phyloP scores from a whole-genome alignment of 2,888 invertebrate species.

The Agonopterix arenella region DNA sequence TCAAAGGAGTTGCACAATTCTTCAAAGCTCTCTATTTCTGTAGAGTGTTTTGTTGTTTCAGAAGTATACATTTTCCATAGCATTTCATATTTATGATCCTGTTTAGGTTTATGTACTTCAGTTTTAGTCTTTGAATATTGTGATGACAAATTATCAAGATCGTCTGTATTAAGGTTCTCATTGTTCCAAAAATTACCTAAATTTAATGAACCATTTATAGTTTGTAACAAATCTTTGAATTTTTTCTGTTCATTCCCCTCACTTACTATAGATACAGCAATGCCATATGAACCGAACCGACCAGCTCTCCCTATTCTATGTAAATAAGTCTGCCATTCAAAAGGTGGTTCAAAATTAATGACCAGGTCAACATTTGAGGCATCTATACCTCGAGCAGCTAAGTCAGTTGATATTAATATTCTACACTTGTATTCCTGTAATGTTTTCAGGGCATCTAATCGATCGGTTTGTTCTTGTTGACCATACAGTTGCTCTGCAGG shows the following conservation, averaged over 20 bases:
- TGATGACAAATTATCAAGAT: neutral
- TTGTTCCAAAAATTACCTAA: conserved; percentile 42
- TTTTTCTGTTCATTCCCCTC: conserved; percentile 78
- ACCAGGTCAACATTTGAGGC: conserved; percentile 95
- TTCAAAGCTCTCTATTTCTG: conserved; percentile 26
- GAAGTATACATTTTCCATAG: conserved; percentile 26
- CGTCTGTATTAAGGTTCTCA: conserved; percentile 18
- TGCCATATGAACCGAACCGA: conserved; percentile 91
- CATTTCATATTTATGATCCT: conserved; percentile 11
- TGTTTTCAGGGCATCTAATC: conserved; percentile 85
- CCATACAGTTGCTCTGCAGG: conserved; percentile 87
- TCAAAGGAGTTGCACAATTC: conserved; percentile 31
- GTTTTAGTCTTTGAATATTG: neutral
- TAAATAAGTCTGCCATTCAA: conserved; percentile 88
- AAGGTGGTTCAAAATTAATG: conserved; percentile 93
- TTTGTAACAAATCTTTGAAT: conserved; percentile 76
- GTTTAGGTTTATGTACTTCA: neutral
- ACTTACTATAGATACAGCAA: conserved; percentile 84
- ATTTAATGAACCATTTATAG: conserved; percentile 63
- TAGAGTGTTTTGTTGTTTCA: conserved; percentile 8
- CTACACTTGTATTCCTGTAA: conserved; percentile 89
- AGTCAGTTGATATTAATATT: conserved; percentile 92
- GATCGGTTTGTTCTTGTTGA: conserved; percentile 85
- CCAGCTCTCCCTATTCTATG: conserved; percentile 98
- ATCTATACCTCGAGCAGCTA: conserved; percentile 96